These are phyloP conservation scores for Biston betularia DNA, from an alignment of 2,888 invertebrate species.

Conservation along the genomic window DNA sequence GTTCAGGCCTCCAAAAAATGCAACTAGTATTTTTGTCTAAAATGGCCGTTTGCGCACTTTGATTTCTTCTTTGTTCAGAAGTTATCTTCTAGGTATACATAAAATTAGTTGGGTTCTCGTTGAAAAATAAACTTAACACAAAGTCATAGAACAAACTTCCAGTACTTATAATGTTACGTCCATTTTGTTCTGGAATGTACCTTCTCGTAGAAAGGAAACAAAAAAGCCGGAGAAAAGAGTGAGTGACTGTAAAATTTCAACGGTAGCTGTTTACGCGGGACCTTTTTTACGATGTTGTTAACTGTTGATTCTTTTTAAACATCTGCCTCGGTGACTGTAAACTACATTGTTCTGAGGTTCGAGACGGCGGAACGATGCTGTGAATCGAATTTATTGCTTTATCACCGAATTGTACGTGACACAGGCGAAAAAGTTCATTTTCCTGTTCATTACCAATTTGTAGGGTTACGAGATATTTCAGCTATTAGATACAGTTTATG, in stretches of 20 bases:
- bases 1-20: too few relatives aligned
- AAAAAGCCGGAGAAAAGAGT: constrained; percentile 52
- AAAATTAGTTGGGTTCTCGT: too few relatives aligned
- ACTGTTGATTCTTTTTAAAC: constrained; percentile 85
- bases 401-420: constrained; percentile 39
- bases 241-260: constrained; percentile 81
- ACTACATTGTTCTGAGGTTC: constrained; percentile 78
- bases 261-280: constrained; percentile 78
- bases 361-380: constrained; percentile 65
- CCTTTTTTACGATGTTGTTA: constrained; percentile 83
- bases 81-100: too few relatives aligned
- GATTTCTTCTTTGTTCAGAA: too few relatives aligned
- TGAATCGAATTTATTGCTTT: constrained; percentile 50
- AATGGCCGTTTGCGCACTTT: too few relatives aligned
- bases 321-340: constrained; percentile 79
- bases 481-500: neutral
- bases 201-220: constrained; percentile 50
- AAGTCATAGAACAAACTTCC: neutral
- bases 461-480: neutral
- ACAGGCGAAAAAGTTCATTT: constrained; percentile 10
- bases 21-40: too few relatives aligned
- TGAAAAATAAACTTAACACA: too few relatives aligned
- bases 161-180: constrained; percentile 17
- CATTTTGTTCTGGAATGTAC: constrained; percentile 43
- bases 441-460: constrained; percentile 1